phyloP scores from a whole-genome alignment of 2,888 invertebrate genomes.

The Desoria tigrina region DNA sequence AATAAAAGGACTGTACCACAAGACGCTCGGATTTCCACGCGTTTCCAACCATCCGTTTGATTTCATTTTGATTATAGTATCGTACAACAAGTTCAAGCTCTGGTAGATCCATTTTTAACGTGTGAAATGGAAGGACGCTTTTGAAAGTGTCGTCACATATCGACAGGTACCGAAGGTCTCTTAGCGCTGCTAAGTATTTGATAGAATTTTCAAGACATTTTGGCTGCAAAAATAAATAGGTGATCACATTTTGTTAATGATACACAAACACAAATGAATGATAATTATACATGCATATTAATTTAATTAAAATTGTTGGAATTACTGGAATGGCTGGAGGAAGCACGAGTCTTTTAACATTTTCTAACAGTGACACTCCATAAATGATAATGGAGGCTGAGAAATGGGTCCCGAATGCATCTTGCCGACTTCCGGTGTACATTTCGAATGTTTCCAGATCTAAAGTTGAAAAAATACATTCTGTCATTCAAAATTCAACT shows the following conservation, averaged over 20 bases:
- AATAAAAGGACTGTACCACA: conserved; percentile 30
- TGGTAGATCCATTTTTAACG: conserved; percentile 38
- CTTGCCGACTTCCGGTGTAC: conserved; percentile 29
- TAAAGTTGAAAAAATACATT: conserved; percentile 12
- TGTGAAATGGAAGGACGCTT: conserved; percentile 42
- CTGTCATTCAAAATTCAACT: too few relatives aligned
- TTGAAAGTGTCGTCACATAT: conserved; percentile 44
- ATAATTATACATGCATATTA: too few relatives aligned
- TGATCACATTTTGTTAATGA: too few relatives aligned
- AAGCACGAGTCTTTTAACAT: conserved; percentile 33
- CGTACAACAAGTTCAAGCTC: conserved; percentile 41
- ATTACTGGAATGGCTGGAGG: conserved; percentile 42
- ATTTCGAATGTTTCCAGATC: conserved; percentile 35
- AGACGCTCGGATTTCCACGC: conserved; percentile 40
- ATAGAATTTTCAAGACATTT: conserved; percentile 42
- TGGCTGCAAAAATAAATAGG: conserved; percentile 23
- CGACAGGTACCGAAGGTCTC: conserved; percentile 33
- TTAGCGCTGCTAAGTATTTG: conserved; percentile 35
- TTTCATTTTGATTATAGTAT: conserved; percentile 35
- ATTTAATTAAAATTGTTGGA: too few relatives aligned
- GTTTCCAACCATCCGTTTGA: conserved; percentile 34
- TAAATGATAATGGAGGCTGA: conserved; percentile 40
- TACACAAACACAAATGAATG: too few relatives aligned
- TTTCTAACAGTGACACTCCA: conserved; percentile 35
- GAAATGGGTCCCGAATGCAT: conserved; percentile 35